Evolutionary conservation across 2,113 vertebrate genomes (phyloP).

Genomic region (Climacteris rufus): DNA sequence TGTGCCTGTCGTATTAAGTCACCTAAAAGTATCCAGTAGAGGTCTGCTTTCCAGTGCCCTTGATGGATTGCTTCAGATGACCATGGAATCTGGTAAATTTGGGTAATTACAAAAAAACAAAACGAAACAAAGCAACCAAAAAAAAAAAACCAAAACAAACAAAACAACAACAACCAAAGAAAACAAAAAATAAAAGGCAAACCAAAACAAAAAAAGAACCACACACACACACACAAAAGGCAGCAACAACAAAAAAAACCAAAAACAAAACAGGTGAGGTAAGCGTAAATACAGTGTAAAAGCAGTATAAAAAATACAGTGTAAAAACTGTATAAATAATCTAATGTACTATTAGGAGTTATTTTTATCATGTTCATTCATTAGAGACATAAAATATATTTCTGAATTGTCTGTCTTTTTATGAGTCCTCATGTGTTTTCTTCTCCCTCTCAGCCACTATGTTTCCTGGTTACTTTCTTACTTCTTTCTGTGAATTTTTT

Average conservation of each 20-base stretch:
- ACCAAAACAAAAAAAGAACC: too few relatives aligned
- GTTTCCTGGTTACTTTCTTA: not conserved
- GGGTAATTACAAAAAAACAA: not conserved
- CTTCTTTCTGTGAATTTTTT: not conserved
- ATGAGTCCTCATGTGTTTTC: not conserved
- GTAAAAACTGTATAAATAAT: not conserved
- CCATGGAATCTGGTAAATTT: constrained; percentile 79
- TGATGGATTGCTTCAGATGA: constrained; percentile 85
- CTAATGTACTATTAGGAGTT: not conserved
- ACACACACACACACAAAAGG: too few relatives aligned
- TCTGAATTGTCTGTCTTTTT: not conserved
- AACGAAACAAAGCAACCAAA: too few relatives aligned
- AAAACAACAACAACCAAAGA: too few relatives aligned
- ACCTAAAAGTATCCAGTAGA: constrained; percentile 73
- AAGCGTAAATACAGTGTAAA: not conserved
- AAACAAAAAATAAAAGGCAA: too few relatives aligned
- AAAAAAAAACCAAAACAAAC: too few relatives aligned
- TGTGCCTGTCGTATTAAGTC: constrained; percentile 71
- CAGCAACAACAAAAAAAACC: too few relatives aligned
- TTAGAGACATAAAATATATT: not conserved
- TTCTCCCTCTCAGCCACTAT: not conserved
- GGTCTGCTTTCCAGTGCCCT: constrained; percentile 74
- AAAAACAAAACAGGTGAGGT: not conserved
- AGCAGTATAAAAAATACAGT: not conserved
- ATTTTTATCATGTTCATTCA: not conserved